These are phyloP conservation scores for Pocillopora damicornis DNA, from an alignment of 64 coral and sea anemone genomes.

Conservation along the genomic window DNA sequence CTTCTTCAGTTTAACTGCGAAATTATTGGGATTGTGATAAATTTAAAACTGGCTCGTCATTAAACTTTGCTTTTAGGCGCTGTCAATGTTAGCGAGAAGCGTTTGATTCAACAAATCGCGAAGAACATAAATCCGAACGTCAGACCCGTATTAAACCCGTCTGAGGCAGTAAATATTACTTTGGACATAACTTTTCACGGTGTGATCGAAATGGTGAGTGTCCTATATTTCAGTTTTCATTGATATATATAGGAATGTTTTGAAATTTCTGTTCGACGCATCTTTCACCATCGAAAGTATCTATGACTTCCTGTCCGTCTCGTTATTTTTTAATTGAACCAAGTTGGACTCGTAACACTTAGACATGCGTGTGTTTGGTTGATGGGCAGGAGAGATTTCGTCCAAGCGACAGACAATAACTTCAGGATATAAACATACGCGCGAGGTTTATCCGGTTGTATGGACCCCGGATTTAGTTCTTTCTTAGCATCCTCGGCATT, in stretches of 20 bases:
- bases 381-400: no score
- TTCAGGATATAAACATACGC: no score
- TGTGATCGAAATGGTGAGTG: constrained; percentile 60
- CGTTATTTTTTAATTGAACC: no score
- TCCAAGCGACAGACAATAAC: no score
- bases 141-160: constrained; percentile 30
- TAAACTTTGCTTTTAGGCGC: not conserved
- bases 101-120: not conserved
- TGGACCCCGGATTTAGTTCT: no score
- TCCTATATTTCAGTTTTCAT: not conserved
- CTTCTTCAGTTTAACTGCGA: not conserved
- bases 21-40: not conserved
- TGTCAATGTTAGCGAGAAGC: not conserved
- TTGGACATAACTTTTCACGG: constrained; percentile 58
- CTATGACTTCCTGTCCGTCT: no score
- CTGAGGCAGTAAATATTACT: constrained; percentile 22
- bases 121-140: not conserved
- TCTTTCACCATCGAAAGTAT: no score
- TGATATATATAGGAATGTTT: not conserved
- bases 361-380: no score
- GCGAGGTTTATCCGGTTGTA: no score
- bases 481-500: no score
- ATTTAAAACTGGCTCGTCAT: not conserved
- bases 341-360: no score
- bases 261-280: no score